Base-by-base conservation (phyloP, 53 echinoderm and acorn worm genomes). In the Hippasteria phrygiana region DNA sequence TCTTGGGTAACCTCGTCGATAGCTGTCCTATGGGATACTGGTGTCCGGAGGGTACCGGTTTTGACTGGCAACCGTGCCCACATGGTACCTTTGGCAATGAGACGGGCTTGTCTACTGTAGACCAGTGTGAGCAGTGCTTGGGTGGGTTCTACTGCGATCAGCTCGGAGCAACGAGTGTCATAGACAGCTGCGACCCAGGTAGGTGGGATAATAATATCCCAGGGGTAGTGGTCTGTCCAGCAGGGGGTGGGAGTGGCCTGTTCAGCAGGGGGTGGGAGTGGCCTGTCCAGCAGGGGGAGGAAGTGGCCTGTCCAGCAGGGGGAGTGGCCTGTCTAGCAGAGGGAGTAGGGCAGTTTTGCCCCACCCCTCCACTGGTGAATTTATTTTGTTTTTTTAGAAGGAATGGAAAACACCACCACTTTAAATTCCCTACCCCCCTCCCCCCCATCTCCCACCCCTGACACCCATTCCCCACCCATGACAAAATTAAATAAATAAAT, bases 21-120 rank as follows among this genome's bases (percentile, higher is more conserved):
- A 17, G 41, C 28, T 98, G 99, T 40, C 99, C 99, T 12, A 91
- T 93, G 88, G 99, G 99, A 39, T 96, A 93, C 88, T 98, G 90
- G 96, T 98, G 99, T 45, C 99, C 99, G 0, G 64, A 56, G 27
- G 99, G 96, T 10, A 98, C 99, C 26, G 99, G 99, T 38, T 80
- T 98, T 45, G 91, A 98, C 93, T 98, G 99, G 99, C 99, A 98
- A 66, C 90, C 99, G 0, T 98, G 99, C 74, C 99, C 98, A 29
- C 88, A 92, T 62, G 97, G 99, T 16, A 96, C 99, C 27, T 98
- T 90, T 51, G 94, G 93, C 90, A 98, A 98, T 54, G 94, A 96
- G 36, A 95, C 95, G 0, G 99, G 96, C 5, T 64, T 96, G 51
- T 87, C 90, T 37, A 48, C 78, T 38, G 90, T 77, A 34, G 75